Base-by-base conservation (phyloP, 2,888 invertebrate species). In the Nysson spinosus region DNA sequence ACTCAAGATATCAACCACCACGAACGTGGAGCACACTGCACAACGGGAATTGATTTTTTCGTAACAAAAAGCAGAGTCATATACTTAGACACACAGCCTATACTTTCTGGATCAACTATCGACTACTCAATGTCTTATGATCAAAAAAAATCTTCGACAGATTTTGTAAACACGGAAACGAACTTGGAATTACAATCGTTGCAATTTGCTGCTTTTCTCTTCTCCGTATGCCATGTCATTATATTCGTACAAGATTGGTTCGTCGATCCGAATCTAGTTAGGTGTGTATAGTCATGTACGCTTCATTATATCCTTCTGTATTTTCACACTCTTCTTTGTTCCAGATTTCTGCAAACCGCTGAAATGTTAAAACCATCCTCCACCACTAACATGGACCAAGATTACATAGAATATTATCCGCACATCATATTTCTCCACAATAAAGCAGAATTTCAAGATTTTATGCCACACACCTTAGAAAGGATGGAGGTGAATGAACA, bases 201-300 rank as follows among this genome's bases (percentile, higher is more conserved):
- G 35, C 95, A 96, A 84, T 89, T 95, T 61, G 91, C 95, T 9
- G 92, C 96, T 0, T 96, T 95, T 83, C 86, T 98, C 47, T 91
- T 97, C 89, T 94, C 95, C 1, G 93, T 97, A 28, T 97, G 97
- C 79, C 97, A 98, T 86, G 92, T 97, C 1, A 89, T 98, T 4
- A 89, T 98, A 55, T 91, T 97, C 26, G 94, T 95, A 0, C 94
- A 97, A 81, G 97, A 98, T 84, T 96, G 95, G 92, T 95, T 95
- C 82, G 90, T 94, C 2, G 96, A 96, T 87, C 92, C 95, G 56
- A 96, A 95, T 86, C 89, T 94, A 79, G 85, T 94, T 65, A 93
- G 95, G 91, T 92, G 86, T 69, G 47, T 49, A 6, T 28, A 39
- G n/a, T 40, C 1, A 14, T n/a, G n/a, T n/a, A 28, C 5, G 12